Evolutionary conservation across 2,888 invertebrate genomes (phyloP).

Genomic region (Glyphotaelius pellucidus): DNA sequence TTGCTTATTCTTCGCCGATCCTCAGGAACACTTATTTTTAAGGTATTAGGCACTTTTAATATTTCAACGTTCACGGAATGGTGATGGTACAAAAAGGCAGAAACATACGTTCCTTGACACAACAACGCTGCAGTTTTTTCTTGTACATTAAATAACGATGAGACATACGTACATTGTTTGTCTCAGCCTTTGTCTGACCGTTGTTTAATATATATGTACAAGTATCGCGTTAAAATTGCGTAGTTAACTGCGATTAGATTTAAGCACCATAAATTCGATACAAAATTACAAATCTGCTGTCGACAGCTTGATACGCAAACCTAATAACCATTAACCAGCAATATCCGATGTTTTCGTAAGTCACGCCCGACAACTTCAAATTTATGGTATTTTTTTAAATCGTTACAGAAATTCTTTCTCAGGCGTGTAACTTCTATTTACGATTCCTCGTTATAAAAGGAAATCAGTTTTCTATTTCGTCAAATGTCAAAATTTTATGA

Average conservation of each 20-base stretch:
- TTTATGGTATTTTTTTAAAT: neutral
- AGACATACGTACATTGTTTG: too few species aligned
- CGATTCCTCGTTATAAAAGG: neutral
- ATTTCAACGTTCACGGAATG: too few species aligned
- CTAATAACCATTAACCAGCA: neutral
- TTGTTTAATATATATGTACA: neutral
- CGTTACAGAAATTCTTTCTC: neutral
- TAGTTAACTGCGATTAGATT: neutral
- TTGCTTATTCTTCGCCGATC: too few species aligned
- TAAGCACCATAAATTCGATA: neutral
- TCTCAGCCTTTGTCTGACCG: too few species aligned
- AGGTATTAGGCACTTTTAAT: too few species aligned
- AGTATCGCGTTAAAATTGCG: neutral
- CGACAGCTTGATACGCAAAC: neutral
- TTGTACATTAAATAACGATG: too few species aligned
- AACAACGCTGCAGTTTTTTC: too few species aligned
- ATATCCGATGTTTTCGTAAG: neutral
- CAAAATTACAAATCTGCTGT: neutral
- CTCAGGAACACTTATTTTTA: too few species aligned
- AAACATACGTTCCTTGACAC: too few species aligned
- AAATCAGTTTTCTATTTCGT: neutral
- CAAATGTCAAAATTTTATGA: neutral
- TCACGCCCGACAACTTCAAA: neutral
- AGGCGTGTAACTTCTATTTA: neutral
- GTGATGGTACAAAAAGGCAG: too few species aligned